Percentiles rank a stretch among this genome's conserved stretches.
Conservation (phyloP, 2,888 invertebrate species). For the Ferdinandea cuprea region DNA sequence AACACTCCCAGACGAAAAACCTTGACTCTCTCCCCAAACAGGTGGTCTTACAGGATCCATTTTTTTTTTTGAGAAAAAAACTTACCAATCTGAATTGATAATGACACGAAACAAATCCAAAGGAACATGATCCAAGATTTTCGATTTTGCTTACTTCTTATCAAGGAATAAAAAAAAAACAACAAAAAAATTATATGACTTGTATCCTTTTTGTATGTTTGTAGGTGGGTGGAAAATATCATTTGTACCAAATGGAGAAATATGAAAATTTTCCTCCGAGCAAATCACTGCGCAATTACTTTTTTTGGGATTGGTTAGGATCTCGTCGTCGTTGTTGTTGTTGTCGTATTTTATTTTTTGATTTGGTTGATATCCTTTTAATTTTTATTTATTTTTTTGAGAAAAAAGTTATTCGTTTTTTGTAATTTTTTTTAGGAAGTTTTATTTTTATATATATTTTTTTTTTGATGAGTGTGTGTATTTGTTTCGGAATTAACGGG, state of each 20-base stretch:
- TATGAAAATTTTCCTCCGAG: conserved; percentile 33
- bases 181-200: background rate
- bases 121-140: conserved; percentile 52
- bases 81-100: conserved; percentile 59
- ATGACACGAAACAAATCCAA: conserved; percentile 41
- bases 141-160: conserved; percentile 2
- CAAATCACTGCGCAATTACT: conserved; percentile 71
- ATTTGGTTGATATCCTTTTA: conserved; percentile 39
- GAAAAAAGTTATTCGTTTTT: conserved; percentile 22
- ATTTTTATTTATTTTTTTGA: conserved; percentile 42
- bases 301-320: conserved; percentile 55
- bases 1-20: conserved; percentile 6
- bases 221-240: conserved; percentile 24
- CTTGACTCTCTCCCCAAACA: conserved; percentile 61
- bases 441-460: background rate
- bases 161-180: too few species aligned
- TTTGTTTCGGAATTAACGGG: conserved; percentile 64
- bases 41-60: conserved; percentile 52
- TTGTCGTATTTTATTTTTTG: conserved; percentile 19
- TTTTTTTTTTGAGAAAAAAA: background rate
- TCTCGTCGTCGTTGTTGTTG: conserved; percentile 47
- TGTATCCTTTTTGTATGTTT: conserved; percentile 19
- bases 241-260: conserved; percentile 30
- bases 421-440: conserved; percentile 41
- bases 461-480: too few species aligned